A percentile compares a stretch with the other conserved stretches of the same genome.
These are phyloP conservation scores for Hyles euphorbiae DNA, from an alignment of 1,140 invertebrate genomes.

Conservation along the genomic window DNA sequence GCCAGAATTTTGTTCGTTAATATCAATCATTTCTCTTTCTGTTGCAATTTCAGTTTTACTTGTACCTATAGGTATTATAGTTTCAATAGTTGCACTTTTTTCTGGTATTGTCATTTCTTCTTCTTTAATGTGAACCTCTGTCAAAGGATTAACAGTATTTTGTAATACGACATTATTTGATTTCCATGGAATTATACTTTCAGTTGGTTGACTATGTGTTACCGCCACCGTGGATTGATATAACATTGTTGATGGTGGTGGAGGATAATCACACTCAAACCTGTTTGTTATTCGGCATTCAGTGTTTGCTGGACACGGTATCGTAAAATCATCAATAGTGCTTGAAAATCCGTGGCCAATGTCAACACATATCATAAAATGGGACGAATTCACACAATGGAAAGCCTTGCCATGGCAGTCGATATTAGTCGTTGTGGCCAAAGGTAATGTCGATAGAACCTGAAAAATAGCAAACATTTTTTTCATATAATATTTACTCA, in stretches of 20 bases:
- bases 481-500: no score
- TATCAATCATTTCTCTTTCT: no score
- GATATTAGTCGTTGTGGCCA: conserved; percentile 32
- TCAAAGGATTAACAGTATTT: no score
- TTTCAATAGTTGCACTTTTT: no score
- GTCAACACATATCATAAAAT: conserved; percentile 72
- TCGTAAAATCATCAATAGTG: conserved; percentile 53
- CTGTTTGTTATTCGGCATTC: conserved; percentile 43
- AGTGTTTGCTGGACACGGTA: conserved; percentile 52
- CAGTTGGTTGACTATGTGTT: background rate
- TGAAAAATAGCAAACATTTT: conserved; percentile 29
- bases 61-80: no score
- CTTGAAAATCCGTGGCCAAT: conserved; percentile 53
- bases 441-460: conserved; percentile 29
- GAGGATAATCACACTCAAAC: conserved; percentile 61
- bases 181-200: background rate
- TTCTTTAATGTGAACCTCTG: no score
- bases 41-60: no score
- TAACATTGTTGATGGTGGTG: background rate
- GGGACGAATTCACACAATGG: conserved; percentile 62
- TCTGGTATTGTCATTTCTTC: no score
- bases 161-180: no score
- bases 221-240: no score
- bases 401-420: conserved; percentile 67
- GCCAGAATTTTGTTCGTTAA: no score